Evolutionary conservation across 1,140 invertebrate genomes (phyloP).

Genomic region (Heliothis subflexa): DNA sequence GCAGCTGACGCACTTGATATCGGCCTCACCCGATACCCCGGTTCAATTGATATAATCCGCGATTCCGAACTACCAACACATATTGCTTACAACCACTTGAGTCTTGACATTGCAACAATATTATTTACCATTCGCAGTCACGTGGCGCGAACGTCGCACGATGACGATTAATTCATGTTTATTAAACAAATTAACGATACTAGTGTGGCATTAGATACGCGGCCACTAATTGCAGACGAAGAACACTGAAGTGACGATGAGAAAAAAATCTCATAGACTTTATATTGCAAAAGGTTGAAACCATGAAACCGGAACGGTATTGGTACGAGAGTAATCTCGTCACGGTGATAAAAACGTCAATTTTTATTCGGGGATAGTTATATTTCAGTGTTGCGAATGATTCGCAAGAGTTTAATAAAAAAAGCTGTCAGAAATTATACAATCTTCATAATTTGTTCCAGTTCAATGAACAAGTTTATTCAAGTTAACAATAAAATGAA

Average conservation of each 20-base stretch:
- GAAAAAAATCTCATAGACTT: conserved; percentile 52
- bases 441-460: neutral
- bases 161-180: conserved; percentile 78
- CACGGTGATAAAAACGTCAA: conserved; percentile 28
- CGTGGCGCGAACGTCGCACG: conserved; percentile 64
- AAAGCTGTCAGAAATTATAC: neutral
- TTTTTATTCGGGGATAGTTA: conserved; percentile 38
- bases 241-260: conserved; percentile 51
- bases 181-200: conserved; percentile 80
- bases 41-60: conserved; percentile 68
- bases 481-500: conserved; percentile 14
- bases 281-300: conserved; percentile 51
- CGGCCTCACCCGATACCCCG: conserved; percentile 47
- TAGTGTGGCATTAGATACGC: conserved; percentile 69
- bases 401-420: neutral
- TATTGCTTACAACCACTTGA: conserved; percentile 77
- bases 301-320: conserved; percentile 43
- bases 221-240: conserved; percentile 65
- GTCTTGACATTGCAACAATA: conserved; percentile 73
- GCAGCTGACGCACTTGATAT: conserved; percentile 30
- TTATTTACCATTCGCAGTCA: conserved; percentile 71
- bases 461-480: conserved; percentile 16
- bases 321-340: conserved; percentile 10
- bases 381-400: conserved; percentile 7
- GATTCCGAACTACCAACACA: conserved; percentile 46